Conservation (phyloP, 2,113 vertebrate genomes). For the Catagonus wagneri region DNA sequence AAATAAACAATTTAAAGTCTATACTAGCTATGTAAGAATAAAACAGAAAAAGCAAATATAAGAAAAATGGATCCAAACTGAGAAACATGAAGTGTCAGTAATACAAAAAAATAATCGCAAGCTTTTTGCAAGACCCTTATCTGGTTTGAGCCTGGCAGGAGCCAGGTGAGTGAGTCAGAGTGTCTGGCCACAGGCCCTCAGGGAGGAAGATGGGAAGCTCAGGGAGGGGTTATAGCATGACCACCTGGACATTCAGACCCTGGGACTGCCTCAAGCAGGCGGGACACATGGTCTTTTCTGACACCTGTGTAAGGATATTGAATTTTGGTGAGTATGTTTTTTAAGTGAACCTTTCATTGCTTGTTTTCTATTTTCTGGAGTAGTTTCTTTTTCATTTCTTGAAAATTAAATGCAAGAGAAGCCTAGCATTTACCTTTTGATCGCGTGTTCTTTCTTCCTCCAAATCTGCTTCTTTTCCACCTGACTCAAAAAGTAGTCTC, state of each 20-base stretch:
- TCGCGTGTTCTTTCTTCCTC: not conserved
- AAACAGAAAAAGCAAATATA: not conserved
- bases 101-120: not conserved
- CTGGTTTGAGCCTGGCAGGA: not conserved
- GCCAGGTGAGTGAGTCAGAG: not conserved
- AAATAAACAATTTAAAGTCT: not conserved
- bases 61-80: not conserved
- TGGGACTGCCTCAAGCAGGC: fast-evolving
- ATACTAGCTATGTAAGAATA: not conserved
- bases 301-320: not conserved
- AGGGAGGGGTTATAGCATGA: fast-evolving
- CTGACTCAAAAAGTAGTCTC: not conserved
- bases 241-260: not conserved
- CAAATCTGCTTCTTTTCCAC: not conserved
- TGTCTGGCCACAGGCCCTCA: not conserved
- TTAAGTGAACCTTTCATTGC: not conserved
- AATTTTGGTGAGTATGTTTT: not conserved
- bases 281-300: not conserved
- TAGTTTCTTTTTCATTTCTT: not conserved
- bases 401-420: not conserved
- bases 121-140: not conserved
- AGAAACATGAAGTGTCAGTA: not conserved
- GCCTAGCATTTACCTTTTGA: not conserved
- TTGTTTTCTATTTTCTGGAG: not conserved
- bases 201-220: not conserved